These are phyloP conservation scores for Spodoptera littoralis DNA, from an alignment of 2,888 invertebrate genomes.

Conservation along the genomic window DNA sequence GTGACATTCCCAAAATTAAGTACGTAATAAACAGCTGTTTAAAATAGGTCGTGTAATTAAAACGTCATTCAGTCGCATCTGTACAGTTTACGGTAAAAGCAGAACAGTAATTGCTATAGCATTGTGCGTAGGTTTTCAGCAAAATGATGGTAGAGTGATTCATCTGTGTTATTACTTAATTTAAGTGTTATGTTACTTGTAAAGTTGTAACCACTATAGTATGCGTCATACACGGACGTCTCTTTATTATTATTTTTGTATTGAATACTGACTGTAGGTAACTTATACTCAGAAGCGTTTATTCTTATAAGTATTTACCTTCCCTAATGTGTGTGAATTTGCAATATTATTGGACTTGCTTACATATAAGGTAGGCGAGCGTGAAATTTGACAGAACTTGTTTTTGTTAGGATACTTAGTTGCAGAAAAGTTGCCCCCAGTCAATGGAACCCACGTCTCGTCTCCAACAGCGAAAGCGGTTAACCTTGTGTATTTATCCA, in stretches of 20 bases:
- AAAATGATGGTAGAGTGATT: slow-evolving; percentile 46
- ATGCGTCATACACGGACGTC: slow-evolving; percentile 51
- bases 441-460: slow-evolving; percentile 30
- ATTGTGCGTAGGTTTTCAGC: slow-evolving; percentile 32
- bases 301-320: too few species aligned
- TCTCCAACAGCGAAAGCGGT: slow-evolving; percentile 73
- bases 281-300: not conserved
- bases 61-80: slow-evolving; percentile 26
- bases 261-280: not conserved
- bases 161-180: slow-evolving; percentile 48
- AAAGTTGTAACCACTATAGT: slow-evolving; percentile 12
- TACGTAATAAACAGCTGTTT: slow-evolving; percentile 45
- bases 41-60: slow-evolving; percentile 44
- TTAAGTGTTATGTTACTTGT: slow-evolving; percentile 32
- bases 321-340: not conserved
- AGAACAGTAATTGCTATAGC: slow-evolving; percentile 25
- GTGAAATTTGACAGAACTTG: not conserved
- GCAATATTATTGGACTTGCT: not conserved
- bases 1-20: slow-evolving; percentile 35
- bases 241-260: slow-evolving; percentile 11
- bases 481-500: slow-evolving; percentile 73
- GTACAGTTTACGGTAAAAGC: slow-evolving; percentile 22
- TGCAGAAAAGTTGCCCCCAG: slow-evolving; percentile 49
- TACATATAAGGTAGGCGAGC: too few species aligned
- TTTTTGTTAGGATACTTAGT: slow-evolving; percentile 27